phyloP scores from a whole-genome alignment of 2,113 vertebrate genomes.

The Oreochromis aureus region DNA sequence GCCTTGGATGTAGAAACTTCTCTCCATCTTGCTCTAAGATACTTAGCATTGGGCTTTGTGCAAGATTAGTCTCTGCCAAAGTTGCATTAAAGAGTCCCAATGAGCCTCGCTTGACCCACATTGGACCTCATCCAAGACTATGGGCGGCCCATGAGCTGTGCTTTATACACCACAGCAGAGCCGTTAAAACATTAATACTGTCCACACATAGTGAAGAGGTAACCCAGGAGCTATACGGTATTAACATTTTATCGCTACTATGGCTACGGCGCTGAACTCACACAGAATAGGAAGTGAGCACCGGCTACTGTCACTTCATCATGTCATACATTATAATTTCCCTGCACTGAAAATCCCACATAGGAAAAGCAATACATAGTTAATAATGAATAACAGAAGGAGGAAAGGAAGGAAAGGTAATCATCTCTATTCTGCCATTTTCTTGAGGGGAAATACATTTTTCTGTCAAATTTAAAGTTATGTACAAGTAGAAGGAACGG shows the following conservation, averaged over 20 bases:
- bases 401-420: slow-evolving; percentile 12
- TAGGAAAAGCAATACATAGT: slow-evolving; percentile 23
- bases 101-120: slow-evolving; percentile 67
- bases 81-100: slow-evolving; percentile 54
- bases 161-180: slow-evolving; percentile 48
- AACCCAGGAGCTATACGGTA: slow-evolving; percentile 53
- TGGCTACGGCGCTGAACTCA: slow-evolving; percentile 37
- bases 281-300: slow-evolving; percentile 25
- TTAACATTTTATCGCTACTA: slow-evolving; percentile 56
- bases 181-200: slow-evolving; percentile 58
- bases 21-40: slow-evolving; percentile 66
- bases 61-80: slow-evolving; percentile 63
- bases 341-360: slow-evolving; percentile 16
- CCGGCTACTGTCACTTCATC: slow-evolving; percentile 48
- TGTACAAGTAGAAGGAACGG: not conserved
- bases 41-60: slow-evolving; percentile 64
- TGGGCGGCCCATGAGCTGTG: slow-evolving; percentile 20
- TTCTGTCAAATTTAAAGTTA: slow-evolving; percentile 7
- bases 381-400: slow-evolving; percentile 33
- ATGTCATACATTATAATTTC: slow-evolving; percentile 53
- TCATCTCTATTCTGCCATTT: slow-evolving; percentile 17
- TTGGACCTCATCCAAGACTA: slow-evolving; percentile 49
- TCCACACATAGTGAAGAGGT: slow-evolving; percentile 50
- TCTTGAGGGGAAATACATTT: slow-evolving; percentile 20
- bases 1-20: slow-evolving; percentile 53